Evolutionary conservation across 1,140 invertebrate genomes (phyloP), one percentile per base, ranked within the genome.

Genomic region (Trissolcus basalis): DNA sequence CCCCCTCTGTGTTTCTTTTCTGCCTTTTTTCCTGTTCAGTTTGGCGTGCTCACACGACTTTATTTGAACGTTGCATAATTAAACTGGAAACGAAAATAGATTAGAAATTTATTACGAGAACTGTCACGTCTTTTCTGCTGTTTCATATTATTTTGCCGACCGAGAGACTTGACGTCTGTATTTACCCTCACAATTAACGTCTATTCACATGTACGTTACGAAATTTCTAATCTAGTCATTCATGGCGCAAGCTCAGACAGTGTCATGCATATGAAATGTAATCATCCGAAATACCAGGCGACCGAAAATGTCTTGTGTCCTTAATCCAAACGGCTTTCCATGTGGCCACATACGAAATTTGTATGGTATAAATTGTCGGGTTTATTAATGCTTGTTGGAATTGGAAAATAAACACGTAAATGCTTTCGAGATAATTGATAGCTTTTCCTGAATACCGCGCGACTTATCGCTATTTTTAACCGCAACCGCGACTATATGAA

Each of bases 151-250:
- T 27, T 27, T 6, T 6, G 19, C 19, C 1, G 19, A 27, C 19
- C 19, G 19, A 27, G 19, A 27, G 19, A 27, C 19, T 27, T 27
- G 19, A 27, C 19, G 19, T 27, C 19, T 27, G 19, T 51, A 36
- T 35, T 36, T 14, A 15, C 32, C 12, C 19, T 36, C 12, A 14
- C 15, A 51, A 0, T 14, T 36, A 12, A 36, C 49, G 15, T 36
- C 12, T 14, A 15, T 14, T 51, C 19, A 11, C 10, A 51, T 16
- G 4, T 10, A 36, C 10, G 15, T 39, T 15, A n/a, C 32, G 15
- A 47, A 44, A 59, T 47, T 19, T 19, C 44, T 36, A 36, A 59
- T 59, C 55, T 48, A 15, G 45, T 49, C 44, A 59, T 48, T 59
- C 32, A 19, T 8, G n/a, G 44, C n/a, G 35, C 3, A 36, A 41